These are phyloP conservation scores for Noctua fimbriata DNA, from an alignment of 2,888 invertebrate genomes.

Conservation along the genomic window DNA sequence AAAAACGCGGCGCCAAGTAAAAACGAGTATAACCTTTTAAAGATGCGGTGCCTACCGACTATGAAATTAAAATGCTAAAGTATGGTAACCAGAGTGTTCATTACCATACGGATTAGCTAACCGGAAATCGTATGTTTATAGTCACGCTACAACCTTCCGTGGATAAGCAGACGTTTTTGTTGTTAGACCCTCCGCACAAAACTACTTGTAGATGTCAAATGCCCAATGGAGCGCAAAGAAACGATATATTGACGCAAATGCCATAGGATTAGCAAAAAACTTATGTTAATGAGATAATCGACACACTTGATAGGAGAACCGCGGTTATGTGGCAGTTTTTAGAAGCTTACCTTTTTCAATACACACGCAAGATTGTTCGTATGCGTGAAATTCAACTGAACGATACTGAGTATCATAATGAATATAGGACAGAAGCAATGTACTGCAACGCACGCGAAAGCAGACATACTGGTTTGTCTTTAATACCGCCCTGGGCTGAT, in stretches of 20 bases:
- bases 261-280: constrained; percentile 42
- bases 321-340: constrained; percentile 12
- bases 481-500: neutral
- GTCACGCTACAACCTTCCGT: constrained; percentile 56
- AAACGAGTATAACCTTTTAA: constrained; percentile 63
- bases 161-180: constrained; percentile 51
- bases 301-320: constrained; percentile 38
- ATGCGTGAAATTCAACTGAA: constrained; percentile 32
- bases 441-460: constrained; percentile 8
- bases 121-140: constrained; percentile 57
- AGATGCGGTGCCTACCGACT: constrained; percentile 56
- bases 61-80: constrained; percentile 68
- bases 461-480: neutral
- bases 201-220: constrained; percentile 47
- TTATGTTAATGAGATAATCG: constrained; percentile 42
- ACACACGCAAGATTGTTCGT: constrained; percentile 36
- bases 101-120: constrained; percentile 67
- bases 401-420: constrained; percentile 2
- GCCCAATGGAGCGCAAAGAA: constrained; percentile 42
- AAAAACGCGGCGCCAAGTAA: constrained; percentile 47
- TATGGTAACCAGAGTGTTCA: constrained; percentile 58
- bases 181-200: constrained; percentile 18
- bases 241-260: constrained; percentile 47
- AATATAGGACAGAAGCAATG: constrained; percentile 14
- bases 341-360: neutral